These are phyloP conservation scores for Loxodonta africana DNA, from an alignment of 2,113 vertebrate genomes.

Conservation along the genomic window DNA sequence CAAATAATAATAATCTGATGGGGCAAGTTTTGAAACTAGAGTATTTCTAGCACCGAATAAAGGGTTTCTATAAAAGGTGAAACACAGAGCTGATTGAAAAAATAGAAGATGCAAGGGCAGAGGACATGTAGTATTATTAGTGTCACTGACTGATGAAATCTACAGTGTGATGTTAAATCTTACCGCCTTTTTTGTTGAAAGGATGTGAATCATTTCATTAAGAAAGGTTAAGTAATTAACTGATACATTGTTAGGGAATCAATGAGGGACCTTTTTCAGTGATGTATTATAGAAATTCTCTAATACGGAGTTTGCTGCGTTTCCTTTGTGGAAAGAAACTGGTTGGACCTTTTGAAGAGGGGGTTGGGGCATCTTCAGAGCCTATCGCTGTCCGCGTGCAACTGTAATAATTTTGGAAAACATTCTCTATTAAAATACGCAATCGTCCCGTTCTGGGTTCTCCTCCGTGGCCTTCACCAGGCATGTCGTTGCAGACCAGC, in stretches of 20 bases:
- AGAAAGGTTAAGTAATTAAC: constrained; percentile 86
- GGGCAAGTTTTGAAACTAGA: constrained; percentile 50
- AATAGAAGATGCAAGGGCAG: neutral
- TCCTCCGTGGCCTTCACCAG: constrained; percentile 27
- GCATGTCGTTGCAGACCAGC: constrained; percentile 56
- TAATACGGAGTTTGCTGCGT: neutral
- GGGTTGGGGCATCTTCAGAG: neutral
- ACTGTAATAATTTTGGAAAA: neutral
- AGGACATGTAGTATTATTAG: constrained; percentile 59
- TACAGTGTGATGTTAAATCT: constrained; percentile 73
- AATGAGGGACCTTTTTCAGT: constrained; percentile 69
- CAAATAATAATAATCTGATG: neutral
- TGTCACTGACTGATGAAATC: constrained; percentile 73
- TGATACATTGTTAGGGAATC: constrained; percentile 81
- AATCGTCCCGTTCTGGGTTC: neutral
- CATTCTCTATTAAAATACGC: neutral
- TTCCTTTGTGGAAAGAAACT: constrained; percentile 42
- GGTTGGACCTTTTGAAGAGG: neutral
- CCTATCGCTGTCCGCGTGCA: neutral
- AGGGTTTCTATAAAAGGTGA: constrained; percentile 69
- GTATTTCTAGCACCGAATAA: neutral
- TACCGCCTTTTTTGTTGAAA: constrained; percentile 82
- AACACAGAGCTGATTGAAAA: constrained; percentile 72
- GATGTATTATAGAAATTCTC: constrained; percentile 42
- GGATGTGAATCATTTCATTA: constrained; percentile 86